phyloP scores from a whole-genome alignment of 2,888 invertebrate genomes.

The Dolomedes plantarius region DNA sequence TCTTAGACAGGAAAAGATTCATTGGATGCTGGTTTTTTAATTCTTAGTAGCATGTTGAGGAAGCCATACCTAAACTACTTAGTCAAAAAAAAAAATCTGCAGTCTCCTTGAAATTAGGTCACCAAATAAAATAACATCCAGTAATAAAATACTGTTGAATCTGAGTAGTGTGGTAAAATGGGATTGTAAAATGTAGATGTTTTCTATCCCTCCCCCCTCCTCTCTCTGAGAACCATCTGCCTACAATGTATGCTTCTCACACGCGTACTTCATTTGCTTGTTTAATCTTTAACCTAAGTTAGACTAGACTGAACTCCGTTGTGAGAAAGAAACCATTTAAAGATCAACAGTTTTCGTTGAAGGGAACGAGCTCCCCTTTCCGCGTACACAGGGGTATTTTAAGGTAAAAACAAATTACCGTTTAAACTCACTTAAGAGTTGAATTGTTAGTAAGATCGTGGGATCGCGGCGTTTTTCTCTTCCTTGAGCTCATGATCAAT shows the following conservation, averaged over 20 bases:
- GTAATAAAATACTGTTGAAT: slow-evolving; percentile 33
- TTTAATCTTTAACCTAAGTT: slow-evolving; percentile 37
- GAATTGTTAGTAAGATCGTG: too few relatives aligned
- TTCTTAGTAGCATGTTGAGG: not conserved
- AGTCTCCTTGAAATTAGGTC: slow-evolving; percentile 36
- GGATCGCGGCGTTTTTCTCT: too few relatives aligned
- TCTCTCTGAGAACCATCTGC: slow-evolving; percentile 36
- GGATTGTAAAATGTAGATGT: slow-evolving; percentile 34
- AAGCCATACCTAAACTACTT: not conserved
- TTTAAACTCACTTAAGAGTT: not conserved
- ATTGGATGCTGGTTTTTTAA: not conserved
- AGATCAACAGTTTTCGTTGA: slow-evolving; percentile 12
- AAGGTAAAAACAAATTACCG: not conserved
- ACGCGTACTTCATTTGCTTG: slow-evolving; percentile 53
- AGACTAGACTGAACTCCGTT: not conserved
- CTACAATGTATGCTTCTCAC: slow-evolving; percentile 36
- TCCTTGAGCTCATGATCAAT: too few relatives aligned
- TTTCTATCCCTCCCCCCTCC: not conserved
- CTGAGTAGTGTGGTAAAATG: slow-evolving; percentile 36
- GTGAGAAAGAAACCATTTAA: slow-evolving; percentile 18
- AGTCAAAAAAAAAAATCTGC: not conserved
- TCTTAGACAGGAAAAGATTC: too few relatives aligned
- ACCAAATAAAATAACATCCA: slow-evolving; percentile 25
- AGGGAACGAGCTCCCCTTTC: slow-evolving; percentile 9
- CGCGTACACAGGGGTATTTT: slow-evolving; percentile 13